phyloP scores from a whole-genome alignment of 2,797 vertebrate genomes.

The Aratinga solstitialis region DNA sequence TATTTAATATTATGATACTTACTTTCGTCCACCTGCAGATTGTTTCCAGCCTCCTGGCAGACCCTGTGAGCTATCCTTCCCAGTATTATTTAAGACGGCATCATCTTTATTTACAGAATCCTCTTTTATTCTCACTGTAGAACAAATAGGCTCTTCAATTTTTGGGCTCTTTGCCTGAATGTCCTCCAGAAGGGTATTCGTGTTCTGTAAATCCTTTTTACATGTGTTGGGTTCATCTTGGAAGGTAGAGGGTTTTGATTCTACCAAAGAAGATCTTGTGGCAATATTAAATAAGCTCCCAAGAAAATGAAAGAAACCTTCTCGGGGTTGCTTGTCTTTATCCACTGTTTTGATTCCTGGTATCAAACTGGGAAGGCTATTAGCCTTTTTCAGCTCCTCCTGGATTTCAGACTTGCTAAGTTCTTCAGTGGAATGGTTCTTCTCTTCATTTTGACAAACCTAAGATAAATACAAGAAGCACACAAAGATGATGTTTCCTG shows the following conservation, averaged over 20 bases:
- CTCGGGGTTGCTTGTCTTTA: conserved; percentile 74
- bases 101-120: conserved; percentile 6
- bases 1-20: conserved; percentile 54
- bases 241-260: conserved; percentile 63
- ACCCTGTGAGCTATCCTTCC: conserved; percentile 24
- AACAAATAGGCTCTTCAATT: background rate
- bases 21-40: conserved; percentile 52
- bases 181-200: background rate
- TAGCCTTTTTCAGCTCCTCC: conserved; percentile 73
- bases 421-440: conserved; percentile 69
- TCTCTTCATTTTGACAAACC: conserved; percentile 69
- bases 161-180: background rate
- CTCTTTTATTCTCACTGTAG: background rate
- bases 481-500: background rate
- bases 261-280: conserved; percentile 70
- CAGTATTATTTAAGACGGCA: background rate
- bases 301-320: conserved; percentile 82
- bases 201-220: conserved; percentile 55
- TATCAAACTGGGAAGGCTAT: conserved; percentile 65
- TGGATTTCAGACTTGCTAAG: conserved; percentile 46
- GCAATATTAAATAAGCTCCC: conserved; percentile 81
- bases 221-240: conserved; percentile 61
- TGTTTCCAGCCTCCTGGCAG: conserved; percentile 41
- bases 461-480: conserved; percentile 46
- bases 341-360: conserved; percentile 64